Conservation (phyloP, 2,888 invertebrate species). For the Philhelius pedissequus region DNA sequence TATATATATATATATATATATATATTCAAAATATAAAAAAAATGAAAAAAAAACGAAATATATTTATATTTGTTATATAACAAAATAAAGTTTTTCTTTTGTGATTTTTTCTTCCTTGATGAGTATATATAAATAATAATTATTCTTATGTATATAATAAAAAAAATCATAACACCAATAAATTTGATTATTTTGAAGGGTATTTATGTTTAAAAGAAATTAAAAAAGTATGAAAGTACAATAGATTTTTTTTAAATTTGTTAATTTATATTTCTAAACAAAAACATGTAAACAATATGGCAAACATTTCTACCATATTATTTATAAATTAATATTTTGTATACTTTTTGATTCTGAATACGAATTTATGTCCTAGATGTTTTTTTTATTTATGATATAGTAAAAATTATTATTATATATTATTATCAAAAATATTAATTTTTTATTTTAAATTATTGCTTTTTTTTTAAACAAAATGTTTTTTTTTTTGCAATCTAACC, state of each 20-base stretch:
- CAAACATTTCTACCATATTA: neutral
- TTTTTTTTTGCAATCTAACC: conserved; percentile 82
- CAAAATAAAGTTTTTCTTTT: conserved; percentile 29
- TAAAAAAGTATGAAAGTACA: conserved; percentile 32
- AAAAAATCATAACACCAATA: conserved; percentile 57
- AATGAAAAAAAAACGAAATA: conserved; percentile 44
- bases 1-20: neutral
- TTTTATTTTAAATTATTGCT: neutral
- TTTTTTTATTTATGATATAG: conserved; percentile 24
- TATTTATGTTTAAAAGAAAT: conserved; percentile 38
- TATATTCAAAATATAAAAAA: conserved; percentile 39
- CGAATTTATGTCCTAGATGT: conserved; percentile 17
- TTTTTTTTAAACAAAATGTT: conserved; percentile 28
- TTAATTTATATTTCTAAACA: neutral
- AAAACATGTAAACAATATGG: conserved; percentile 3
- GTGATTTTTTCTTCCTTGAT: conserved; percentile 67
- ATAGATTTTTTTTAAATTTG: conserved; percentile 7
- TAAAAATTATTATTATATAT: no score
- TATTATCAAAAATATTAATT: neutral
- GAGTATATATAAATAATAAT: conserved; percentile 18
- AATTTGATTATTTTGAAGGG: conserved; percentile 27
- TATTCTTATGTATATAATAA: neutral
- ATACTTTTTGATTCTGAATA: conserved; percentile 27
- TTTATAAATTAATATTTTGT: conserved; percentile 28
- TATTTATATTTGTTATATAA: conserved; percentile 1